These are phyloP conservation scores for Leptinotarsa defecta DNA, from an alignment of 1,140 invertebrate genomes.

Conservation along the genomic window DNA sequence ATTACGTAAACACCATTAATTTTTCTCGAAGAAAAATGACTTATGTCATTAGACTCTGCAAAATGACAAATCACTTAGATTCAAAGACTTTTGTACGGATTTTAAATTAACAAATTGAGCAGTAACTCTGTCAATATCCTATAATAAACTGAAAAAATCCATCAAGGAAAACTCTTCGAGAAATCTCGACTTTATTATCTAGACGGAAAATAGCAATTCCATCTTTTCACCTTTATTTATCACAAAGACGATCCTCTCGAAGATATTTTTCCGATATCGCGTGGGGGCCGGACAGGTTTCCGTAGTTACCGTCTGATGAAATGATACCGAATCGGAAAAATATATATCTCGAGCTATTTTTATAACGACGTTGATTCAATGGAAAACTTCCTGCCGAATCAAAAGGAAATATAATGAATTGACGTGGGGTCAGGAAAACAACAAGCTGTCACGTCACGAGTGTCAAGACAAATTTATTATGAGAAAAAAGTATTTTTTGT, in stretches of 20 bases:
- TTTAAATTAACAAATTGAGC: too few relatives aligned
- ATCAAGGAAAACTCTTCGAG: not conserved
- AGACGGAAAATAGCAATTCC: not conserved
- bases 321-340: constrained; percentile 1
- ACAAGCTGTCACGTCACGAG: too few relatives aligned
- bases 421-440: not conserved
- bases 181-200: not conserved
- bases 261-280: not conserved
- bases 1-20: too few relatives aligned
- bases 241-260: not conserved
- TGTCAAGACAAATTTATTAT: too few relatives aligned
- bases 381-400: not conserved
- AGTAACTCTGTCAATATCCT: not conserved
- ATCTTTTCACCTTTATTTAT: constrained; percentile 3
- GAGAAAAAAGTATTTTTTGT: too few relatives aligned
- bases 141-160: not conserved
- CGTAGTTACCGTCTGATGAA: not conserved
- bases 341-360: not conserved
- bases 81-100: too few relatives aligned
- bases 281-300: not conserved
- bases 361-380: not conserved
- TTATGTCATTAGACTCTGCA: too few relatives aligned
- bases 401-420: not conserved
- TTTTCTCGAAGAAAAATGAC: too few relatives aligned
- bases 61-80: too few relatives aligned